Evolutionary conservation across 2,888 invertebrate species (phyloP), one percentile per base, ranked within the genome.

Genomic region (Polietes domitor): DNA sequence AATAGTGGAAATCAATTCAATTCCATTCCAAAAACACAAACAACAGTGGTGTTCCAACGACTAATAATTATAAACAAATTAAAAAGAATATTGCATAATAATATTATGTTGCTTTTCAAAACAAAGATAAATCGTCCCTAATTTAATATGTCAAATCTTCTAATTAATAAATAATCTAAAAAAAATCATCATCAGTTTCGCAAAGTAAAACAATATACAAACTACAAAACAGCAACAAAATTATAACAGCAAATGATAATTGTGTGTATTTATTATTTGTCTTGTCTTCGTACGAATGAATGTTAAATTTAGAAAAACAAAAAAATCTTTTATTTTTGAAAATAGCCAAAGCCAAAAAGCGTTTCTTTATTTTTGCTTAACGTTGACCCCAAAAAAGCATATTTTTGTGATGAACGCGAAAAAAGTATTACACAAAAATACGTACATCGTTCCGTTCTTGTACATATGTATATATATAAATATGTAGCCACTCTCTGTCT

Each of bases 301-400:
- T 43, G 50, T 53, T 43, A 53, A 68, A 61, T 76, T 76, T 50
- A 32, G 24, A 63, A 65, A 65, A 65, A 65, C 6, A 63, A 76
- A 65, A 65, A 53, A 28, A 47, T 74, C 7, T 17, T 19, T 50
- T 50, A 50, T 50, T 50, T 26, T 21, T 32, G 9, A 24, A 6
- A 63, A 63, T 17, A 21, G 21, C 19, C 55, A 6, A 21, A 47
- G 4, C 17, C 37, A 65, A 65, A 19, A 63, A 17, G 3, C 32
- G 19, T 47, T 0, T 73, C 3, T 21, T 41, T 41, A 12, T 73
- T 58, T 41, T 26, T 24, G 21, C 43, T 37, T 73, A 68, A 73
- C 53, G 65, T 76, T 76, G 63, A 76, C 76, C 76, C 72, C 65
- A 76, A 76, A 76, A 74, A 63, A 65, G 19, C 15, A 41, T 43